Percentiles rank a stretch among this genome's conserved stretches.
These are phyloP conservation scores for Homarus americanus DNA, from an alignment of 1,140 invertebrate genomes.

Conservation along the genomic window DNA sequence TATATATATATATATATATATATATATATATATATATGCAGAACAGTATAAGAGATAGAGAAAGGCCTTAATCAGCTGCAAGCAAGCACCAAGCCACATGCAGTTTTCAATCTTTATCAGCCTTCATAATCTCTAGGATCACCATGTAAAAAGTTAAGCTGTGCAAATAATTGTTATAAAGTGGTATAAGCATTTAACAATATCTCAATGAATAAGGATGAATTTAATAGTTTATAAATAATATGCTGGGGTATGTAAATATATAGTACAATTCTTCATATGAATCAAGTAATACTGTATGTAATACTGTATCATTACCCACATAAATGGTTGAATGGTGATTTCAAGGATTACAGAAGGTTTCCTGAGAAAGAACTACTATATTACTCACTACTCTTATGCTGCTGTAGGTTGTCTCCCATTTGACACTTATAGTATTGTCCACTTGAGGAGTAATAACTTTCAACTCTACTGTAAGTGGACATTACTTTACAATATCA, in stretches of 20 bases:
- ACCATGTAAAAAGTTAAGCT: no score
- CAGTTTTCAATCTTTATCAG: neutral
- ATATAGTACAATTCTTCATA: no score
- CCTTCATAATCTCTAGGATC: neutral
- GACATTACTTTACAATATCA: neutral
- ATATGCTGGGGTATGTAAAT: no score
- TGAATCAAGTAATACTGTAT: no score
- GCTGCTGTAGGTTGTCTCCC: neutral
- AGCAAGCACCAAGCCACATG: neutral
- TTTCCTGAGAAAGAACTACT: neutral
- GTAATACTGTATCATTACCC: no score
- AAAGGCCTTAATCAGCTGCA: neutral
- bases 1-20: neutral
- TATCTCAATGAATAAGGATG: no score
- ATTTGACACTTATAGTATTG: neutral
- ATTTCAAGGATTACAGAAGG: slow-evolving; percentile 7
- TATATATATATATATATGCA: neutral
- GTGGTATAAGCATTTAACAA: no score
- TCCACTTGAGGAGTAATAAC: neutral
- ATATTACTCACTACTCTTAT: neutral
- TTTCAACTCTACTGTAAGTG: neutral
- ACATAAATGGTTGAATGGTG: neutral
- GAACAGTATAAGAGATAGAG: no score
- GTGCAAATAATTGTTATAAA: no score
- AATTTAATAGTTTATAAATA: no score